These are phyloP conservation scores for Tetrao urogallus DNA, from an alignment of 2,113 vertebrate genomes.

Conservation along the genomic window DNA sequence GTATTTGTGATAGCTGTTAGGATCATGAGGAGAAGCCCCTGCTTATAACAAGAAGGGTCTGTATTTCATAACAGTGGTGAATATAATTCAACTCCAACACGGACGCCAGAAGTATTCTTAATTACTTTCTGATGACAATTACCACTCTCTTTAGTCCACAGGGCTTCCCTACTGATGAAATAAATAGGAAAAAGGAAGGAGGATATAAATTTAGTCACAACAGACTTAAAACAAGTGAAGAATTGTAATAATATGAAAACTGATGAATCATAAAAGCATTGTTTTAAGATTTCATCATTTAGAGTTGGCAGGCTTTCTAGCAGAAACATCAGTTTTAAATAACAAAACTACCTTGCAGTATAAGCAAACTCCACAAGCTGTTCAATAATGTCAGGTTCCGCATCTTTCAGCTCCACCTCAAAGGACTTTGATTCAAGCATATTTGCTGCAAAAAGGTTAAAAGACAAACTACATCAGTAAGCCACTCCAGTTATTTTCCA, in stretches of 20 bases:
- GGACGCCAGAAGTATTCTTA: not conserved
- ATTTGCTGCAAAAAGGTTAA: slow-evolving; percentile 83
- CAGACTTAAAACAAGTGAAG: not conserved
- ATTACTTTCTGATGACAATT: not conserved
- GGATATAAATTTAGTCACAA: not conserved
- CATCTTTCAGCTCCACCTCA: slow-evolving; percentile 95
- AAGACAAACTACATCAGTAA: slow-evolving; percentile 20
- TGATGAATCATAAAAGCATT: not conserved
- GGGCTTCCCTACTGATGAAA: not conserved
- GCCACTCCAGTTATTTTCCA: not conserved
- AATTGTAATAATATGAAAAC: not conserved
- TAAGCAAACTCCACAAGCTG: slow-evolving; percentile 96
- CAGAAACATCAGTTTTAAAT: not conserved
- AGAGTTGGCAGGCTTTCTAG: not conserved
- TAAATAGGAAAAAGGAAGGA: not conserved
- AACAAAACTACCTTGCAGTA: slow-evolving; percentile 88
- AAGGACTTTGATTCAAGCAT: slow-evolving; percentile 97
- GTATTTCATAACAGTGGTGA: not conserved
- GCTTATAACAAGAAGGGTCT: not conserved
- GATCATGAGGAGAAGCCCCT: not conserved
- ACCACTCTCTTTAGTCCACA: not conserved
- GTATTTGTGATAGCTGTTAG: not conserved
- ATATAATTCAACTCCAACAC: not conserved
- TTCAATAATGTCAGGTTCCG: slow-evolving; percentile 95
- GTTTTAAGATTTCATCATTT: slow-evolving; percentile 11